Evolutionary conservation across 2,888 invertebrate genomes (phyloP), one percentile per base, ranked within the genome.

Genomic region (Amiota mariae): DNA sequence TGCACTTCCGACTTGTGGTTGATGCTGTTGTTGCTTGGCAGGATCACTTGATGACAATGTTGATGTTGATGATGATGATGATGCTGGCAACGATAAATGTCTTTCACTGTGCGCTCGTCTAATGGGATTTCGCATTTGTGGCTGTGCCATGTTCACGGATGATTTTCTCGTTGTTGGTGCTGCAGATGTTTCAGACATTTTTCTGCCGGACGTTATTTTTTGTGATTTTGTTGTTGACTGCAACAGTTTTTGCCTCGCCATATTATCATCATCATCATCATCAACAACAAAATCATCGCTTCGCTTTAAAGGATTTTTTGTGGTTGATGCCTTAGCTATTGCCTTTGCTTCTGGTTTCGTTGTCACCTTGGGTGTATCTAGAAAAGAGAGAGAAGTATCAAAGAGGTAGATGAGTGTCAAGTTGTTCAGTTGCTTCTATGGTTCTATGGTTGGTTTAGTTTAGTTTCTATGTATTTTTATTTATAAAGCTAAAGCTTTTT

Each of bases 91-190:
- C 80, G 86, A 81, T 81, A 82, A 85, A 83, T 87, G 88, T 80
- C 89, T 85, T 84, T 89, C 89, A 77, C 89, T 89, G 81, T 89
- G 86, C 74, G 89, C 88, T 78, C 89, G 89, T 85, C 89, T 88
- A 85, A 89, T 88, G 87, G 88, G 88, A 84, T 88, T 88, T 82
- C 89, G 89, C 85, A 88, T 88, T 9, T 15, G 49, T 15, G 15
- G 48, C 15, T 85, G 86, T 77, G 80, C 80, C 77, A 77, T 59
- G 70, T 57, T 56, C 10, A 36, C 57, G 46, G 70, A 51, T 57
- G 70, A 49, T 64, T 24, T 61, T 48, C 72, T 49, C 13, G 70
- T 64, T 51, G 57, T 67, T 70, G n/a, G 10, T 36, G 57, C 20
- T 48, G 63, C 18, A 36, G 36, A 36, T 46, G 56, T 20, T 36